phyloP scores from a whole-genome alignment of 2,797 vertebrate species.

The Melanotaenia maccullochi region DNA sequence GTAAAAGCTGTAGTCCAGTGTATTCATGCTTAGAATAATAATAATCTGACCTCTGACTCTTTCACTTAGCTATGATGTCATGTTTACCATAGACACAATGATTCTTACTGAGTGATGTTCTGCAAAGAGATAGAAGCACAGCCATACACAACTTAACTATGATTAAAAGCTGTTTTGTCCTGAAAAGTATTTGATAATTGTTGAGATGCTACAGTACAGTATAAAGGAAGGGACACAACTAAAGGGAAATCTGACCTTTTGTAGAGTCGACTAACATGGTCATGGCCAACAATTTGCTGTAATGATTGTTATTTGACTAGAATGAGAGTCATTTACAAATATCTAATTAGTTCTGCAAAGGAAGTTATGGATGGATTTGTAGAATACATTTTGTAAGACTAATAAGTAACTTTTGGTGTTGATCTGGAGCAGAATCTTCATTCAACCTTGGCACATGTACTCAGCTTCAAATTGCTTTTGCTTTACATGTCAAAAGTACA shows the following conservation, averaged over 20 bases:
- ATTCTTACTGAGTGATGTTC: background rate
- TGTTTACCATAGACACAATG: background rate
- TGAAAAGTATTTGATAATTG: background rate
- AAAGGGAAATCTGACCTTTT: background rate
- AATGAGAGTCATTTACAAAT: background rate
- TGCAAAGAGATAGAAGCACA: background rate
- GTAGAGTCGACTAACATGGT: background rate
- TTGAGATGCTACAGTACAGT: background rate
- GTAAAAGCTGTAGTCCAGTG: background rate
- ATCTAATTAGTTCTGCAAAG: background rate
- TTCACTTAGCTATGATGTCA: background rate
- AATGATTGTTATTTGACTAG: background rate
- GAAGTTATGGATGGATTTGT: background rate
- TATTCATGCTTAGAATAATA: background rate
- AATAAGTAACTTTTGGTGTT: background rate
- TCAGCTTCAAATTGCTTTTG: background rate
- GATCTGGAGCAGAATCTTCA: background rate
- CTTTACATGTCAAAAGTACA: background rate
- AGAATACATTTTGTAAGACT: background rate
- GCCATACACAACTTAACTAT: background rate
- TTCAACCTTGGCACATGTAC: background rate
- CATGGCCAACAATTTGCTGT: background rate
- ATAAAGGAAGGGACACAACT: background rate
- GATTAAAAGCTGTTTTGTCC: background rate
- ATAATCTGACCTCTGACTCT: background rate